These are phyloP conservation scores for Rotaria macrura DNA, from an alignment of 2,888 invertebrate species.

Conservation along the genomic window DNA sequence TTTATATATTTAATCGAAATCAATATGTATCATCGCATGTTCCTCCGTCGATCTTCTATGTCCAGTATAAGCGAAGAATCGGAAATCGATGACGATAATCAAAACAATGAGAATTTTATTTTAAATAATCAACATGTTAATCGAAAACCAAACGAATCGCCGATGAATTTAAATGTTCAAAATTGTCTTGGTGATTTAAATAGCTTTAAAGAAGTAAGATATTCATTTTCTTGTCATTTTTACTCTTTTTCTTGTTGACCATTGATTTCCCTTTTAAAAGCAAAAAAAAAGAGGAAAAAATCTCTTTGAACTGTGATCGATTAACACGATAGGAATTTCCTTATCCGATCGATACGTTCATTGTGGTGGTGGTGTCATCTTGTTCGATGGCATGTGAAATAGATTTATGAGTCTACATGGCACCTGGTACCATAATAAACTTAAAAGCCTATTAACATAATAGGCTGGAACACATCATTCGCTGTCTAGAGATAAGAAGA, in stretches of 20 bases:
- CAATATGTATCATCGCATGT: background rate
- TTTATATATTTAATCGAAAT: background rate
- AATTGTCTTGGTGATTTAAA: background rate
- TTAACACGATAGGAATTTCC: background rate
- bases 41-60: background rate
- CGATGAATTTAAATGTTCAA: background rate
- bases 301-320: background rate
- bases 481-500: background rate
- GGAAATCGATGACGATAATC: background rate
- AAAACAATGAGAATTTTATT: background rate
- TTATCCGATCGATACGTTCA: background rate
- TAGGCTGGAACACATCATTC: background rate
- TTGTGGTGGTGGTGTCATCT: background rate
- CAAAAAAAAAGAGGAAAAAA: too few species aligned
- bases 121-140: background rate
- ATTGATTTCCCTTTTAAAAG: too few species aligned
- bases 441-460: background rate
- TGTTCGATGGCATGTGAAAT: background rate
- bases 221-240: background rate
- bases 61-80: conserved; percentile 3
- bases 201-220: background rate
- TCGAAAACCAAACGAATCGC: background rate
- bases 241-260: too few species aligned
- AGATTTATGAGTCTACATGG: background rate
- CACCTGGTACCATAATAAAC: background rate